Percentiles rank a stretch among this genome's conserved stretches.
phyloP scores from a whole-genome alignment of 2,113 vertebrate species.

The Columba janthina region DNA sequence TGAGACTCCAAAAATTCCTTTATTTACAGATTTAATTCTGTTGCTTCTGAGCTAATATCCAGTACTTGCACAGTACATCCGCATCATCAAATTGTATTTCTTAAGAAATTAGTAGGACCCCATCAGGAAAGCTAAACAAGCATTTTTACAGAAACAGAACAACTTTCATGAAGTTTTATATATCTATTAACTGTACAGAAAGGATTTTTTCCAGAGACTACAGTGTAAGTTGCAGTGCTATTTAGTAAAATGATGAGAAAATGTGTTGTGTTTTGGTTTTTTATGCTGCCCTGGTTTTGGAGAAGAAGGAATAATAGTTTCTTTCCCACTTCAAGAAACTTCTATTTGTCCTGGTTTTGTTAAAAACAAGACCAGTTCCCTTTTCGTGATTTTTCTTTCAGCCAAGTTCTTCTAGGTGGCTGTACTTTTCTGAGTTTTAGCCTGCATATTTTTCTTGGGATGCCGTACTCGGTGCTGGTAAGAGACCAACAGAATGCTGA shows the following conservation, averaged over 20 bases:
- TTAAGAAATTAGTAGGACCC: neutral
- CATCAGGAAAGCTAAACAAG: neutral
- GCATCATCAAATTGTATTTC: neutral
- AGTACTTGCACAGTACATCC: fast-evolving
- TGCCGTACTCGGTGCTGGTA: too few species aligned
- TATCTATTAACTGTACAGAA: neutral
- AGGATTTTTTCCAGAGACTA: neutral
- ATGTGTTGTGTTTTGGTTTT: neutral
- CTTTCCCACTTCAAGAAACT: neutral
- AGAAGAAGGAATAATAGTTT: neutral
- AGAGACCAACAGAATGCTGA: too few species aligned
- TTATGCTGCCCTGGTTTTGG: neutral
- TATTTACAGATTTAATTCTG: neutral
- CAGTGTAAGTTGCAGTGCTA: neutral
- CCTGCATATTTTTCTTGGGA: too few species aligned
- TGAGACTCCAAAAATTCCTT: neutral
- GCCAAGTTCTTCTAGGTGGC: too few species aligned
- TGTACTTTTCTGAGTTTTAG: too few species aligned
- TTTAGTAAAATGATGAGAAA: neutral
- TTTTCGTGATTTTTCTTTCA: too few species aligned
- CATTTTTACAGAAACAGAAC: neutral
- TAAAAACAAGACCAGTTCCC: too few species aligned
- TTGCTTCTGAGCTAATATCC: neutral
- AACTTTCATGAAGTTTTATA: neutral
- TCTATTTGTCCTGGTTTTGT: too few species aligned